Base-by-base conservation (phyloP, 2,797 vertebrate genomes). In the Sebastes melanostomus region DNA sequence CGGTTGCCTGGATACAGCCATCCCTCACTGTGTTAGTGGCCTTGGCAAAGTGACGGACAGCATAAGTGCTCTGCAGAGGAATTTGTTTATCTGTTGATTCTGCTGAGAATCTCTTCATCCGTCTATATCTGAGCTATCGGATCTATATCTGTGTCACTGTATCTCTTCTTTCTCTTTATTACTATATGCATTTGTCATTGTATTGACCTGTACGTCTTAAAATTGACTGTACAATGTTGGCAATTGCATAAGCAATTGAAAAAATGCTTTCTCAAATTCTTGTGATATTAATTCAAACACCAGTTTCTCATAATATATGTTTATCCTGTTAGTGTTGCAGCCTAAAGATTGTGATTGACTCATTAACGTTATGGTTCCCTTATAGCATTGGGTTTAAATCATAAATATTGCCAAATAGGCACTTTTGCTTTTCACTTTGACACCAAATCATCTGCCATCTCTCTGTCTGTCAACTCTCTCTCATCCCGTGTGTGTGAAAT, bases 1-100 rank as follows among this genome's bases (percentile, higher is more conserved):
- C 16, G 70, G 96, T 96, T 96, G 95, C 95, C 93, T 96, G 91
- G 96, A 94, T 94, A 96, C 96, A 93, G 94, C 88, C 85, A 85
- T 91, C 90, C 87, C 91, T 89, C 90, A 81, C 89, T 94, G 91
- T 94, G 85, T 89, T 76, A 93, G 93, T 93, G 95, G 95, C 95
- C 95, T 95, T 96, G 94, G 88, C 91, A 94, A 92, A 94, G 90
- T 95, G 95, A 94, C 81, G 88, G 95, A 94, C 93, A 84, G 84
- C 82, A 84, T 93, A 94, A 95, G 91, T 92, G 90, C 89, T 93
- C 88, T 93, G 92, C 90, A 86, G 86, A 92, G 91, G 93, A 91
- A 93, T 92, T 77, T 88, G 78, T 86, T 83, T 80, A 72, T 91
- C 86, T 88, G 88, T 78, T 86, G 88, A 86, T 84, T 92, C 81